Conservation (phyloP, 2,888 invertebrate genomes). For the Idaea aversata region DNA sequence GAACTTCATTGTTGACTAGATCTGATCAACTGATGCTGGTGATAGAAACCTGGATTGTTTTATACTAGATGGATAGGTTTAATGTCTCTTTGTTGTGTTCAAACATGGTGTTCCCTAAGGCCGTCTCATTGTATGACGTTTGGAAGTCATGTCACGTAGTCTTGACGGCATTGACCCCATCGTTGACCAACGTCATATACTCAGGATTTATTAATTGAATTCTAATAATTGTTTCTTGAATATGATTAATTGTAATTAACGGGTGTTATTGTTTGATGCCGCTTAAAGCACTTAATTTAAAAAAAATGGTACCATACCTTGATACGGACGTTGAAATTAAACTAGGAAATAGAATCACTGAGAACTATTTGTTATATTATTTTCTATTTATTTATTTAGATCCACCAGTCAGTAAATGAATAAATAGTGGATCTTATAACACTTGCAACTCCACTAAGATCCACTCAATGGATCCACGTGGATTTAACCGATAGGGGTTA, state of each 20-base stretch:
- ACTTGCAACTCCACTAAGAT: no score
- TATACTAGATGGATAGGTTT: constrained; percentile 53
- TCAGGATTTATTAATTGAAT: constrained; percentile 1
- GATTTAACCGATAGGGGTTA: no score
- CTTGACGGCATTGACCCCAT: neutral
- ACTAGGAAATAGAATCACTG: no score
- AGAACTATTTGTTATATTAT: no score
- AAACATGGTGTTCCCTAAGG: constrained; percentile 34
- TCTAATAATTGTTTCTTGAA: neutral
- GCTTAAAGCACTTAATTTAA: no score
- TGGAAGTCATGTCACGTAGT: neutral
- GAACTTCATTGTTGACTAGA: constrained; percentile 58
- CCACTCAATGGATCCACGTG: no score
- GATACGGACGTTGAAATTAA: no score
- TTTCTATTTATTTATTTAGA: no score
- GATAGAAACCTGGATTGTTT: constrained; percentile 36
- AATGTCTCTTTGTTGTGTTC: constrained; percentile 61
- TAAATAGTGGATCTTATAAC: no score
- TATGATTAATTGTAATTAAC: neutral
- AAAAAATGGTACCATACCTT: no score
- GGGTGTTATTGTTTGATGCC: neutral
- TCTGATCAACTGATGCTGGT: constrained; percentile 40
- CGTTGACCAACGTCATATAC: neutral
- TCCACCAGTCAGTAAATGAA: no score
- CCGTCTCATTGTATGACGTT: neutral